Evolutionary conservation across 2,888 invertebrate genomes (phyloP), one percentile per base, ranked within the genome.

Genomic region (Caenorhabditis drosophilae): DNA sequence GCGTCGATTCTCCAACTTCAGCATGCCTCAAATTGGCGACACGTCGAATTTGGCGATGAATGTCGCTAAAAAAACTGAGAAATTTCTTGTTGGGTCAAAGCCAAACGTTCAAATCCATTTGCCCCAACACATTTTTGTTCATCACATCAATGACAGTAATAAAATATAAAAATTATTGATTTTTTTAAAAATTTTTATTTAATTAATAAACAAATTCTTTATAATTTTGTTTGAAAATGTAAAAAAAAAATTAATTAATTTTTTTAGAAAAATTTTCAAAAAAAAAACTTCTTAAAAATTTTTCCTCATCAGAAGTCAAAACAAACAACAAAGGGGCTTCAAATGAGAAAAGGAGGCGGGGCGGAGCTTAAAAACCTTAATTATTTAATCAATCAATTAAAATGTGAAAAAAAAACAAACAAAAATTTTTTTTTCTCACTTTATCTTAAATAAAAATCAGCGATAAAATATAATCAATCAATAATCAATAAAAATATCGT

Each of bases 1-100:
- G n/a, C n/a, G n/a, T n/a, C n/a, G n/a, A n/a, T 15, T 22, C 11
- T 1, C n/a, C n/a, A n/a, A n/a, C n/a, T n/a, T n/a, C n/a, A n/a
- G n/a, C n/a, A n/a, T n/a, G n/a, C n/a, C n/a, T n/a, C n/a, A n/a
- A 25, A 48, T 1, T 20, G 35, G 35, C 48, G 60, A 12, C n/a
- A n/a, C n/a, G n/a, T n/a, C n/a, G n/a, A 60, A 60, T n/a, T 44
- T 60, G 35, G 54, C 60, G 2, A 60, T 50, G 50, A 60, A 54
- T n/a, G 46, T 46, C n/a, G 60, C 31, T 31, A 31, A 31, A 31
- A 31, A 31, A 31, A 31, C 31, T 31, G 31, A 31, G 12, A 31
- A 31, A 9, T 31, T 31, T 31, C 12, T 9, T 31, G 12, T 6
- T 31, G 31, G 31, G 31, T 12, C 31, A 31, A 31, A 12, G 31